Base-by-base conservation (phyloP, 2,797 vertebrate species). In the Xiphophorus birchmanni region DNA sequence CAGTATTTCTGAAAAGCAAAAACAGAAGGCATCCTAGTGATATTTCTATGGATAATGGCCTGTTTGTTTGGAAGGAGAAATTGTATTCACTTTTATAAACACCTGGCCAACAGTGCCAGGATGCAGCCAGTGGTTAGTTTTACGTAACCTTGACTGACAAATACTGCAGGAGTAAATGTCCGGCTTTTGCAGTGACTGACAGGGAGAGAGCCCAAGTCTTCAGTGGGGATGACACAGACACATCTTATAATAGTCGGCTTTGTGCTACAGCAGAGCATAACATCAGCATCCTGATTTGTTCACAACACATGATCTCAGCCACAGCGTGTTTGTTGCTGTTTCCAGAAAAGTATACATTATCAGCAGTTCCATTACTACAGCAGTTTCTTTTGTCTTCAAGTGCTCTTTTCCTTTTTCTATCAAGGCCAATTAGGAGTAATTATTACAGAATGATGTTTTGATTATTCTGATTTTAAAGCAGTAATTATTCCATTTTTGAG, bases 221-320 rank as follows among this genome's bases (percentile, higher is more conserved):
- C 80, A 69, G 73, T 35, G 73, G 76, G 72, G 85, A 87, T 83
- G 84, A 88, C 75, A 77, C 74, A 54, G 79, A 81, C 81, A 56
- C 4, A 32, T 87, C 78, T 52, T 29, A 94, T 93, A 93, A 94
- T 88, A 89, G 89, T 80, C 83, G 45, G 84, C 91, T 93, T 93
- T 93, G 92, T 94, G 80, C 83, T 82, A 65, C 83, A 80, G 77
- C 35, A 6, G 73, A 74, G 73, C 77, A 69, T 84, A 88, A 88
- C 88, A 87, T 87, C 90, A 93, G 89, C 86, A 74, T 92, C 86
- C 82, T 87, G 87, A 92, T 92, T 94, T 89, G 89, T 47, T 90
- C 88, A 91, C 88, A 87, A 91, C 94, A 94, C 93, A 91, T 94
- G 93, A 91, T 79, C 23, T 1, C 79, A 75, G 84, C 73, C 76